Conservation (phyloP, 1,140 invertebrate genomes). For the Drosophila melanica region DNA sequence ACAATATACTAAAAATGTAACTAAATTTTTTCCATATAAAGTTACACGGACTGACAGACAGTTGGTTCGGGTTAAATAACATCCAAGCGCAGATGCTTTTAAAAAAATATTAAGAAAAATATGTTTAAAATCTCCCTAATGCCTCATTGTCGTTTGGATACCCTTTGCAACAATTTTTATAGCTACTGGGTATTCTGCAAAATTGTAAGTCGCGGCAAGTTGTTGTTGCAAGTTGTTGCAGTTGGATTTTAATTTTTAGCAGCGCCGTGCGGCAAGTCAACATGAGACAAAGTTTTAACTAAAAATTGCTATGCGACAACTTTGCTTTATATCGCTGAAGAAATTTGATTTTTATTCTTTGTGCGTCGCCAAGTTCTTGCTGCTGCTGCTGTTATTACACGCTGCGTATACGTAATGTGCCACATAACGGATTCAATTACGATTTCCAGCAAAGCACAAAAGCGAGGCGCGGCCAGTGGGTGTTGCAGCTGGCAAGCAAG, state of each 20-base stretch:
- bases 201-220: slow-evolving; percentile 29
- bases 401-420: slow-evolving; percentile 69
- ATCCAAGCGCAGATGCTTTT: too few relatives aligned
- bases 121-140: too few relatives aligned
- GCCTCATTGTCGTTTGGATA: not conserved
- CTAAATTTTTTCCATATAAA: too few relatives aligned
- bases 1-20: too few relatives aligned
- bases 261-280: slow-evolving; percentile 37
- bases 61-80: too few relatives aligned
- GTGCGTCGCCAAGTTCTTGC: slow-evolving; percentile 23
- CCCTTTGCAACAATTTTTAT: not conserved
- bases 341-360: slow-evolving; percentile 75
- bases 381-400: slow-evolving; percentile 30
- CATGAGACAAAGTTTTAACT: slow-evolving; percentile 73
- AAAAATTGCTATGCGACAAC: slow-evolving; percentile 57
- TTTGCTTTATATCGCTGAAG: slow-evolving; percentile 49
- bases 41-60: too few relatives aligned
- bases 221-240: slow-evolving; percentile 42
- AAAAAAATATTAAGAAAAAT: too few relatives aligned
- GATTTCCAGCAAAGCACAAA: slow-evolving; percentile 31
- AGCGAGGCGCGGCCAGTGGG: slow-evolving; percentile 1
- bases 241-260: slow-evolving; percentile 78
- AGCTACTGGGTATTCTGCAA: slow-evolving; percentile 15
- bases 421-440: slow-evolving; percentile 69
- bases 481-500: slow-evolving; percentile 21